Conservation (phyloP, 2,888 invertebrate genomes). For the Brachypterus glaber region DNA sequence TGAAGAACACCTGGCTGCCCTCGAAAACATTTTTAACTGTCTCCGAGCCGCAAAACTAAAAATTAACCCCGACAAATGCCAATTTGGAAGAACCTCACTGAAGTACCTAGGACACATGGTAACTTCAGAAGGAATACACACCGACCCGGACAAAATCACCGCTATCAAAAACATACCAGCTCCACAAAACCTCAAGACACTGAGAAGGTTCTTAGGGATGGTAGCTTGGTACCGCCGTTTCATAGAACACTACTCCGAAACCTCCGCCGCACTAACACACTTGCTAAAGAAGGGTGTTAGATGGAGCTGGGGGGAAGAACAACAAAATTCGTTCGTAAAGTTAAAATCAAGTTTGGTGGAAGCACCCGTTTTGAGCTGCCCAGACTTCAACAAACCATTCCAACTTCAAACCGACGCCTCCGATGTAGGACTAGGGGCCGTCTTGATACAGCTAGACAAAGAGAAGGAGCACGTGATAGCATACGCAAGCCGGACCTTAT, state of each 20-base stretch:
- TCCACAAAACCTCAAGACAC: too few species aligned
- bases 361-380: neutral
- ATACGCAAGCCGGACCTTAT: slow-evolving; percentile 12
- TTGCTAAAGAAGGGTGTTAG: neutral
- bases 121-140: neutral
- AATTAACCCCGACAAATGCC: slow-evolving; percentile 11
- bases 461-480: slow-evolving; percentile 10
- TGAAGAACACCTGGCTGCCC: slow-evolving; percentile 14
- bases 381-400: slow-evolving; percentile 1
- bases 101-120: slow-evolving; percentile 6
- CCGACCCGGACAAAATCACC: neutral
- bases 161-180: neutral
- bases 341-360: neutral
- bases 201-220: too few species aligned
- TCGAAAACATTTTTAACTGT: slow-evolving; percentile 9
- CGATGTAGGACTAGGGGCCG: slow-evolving; percentile 20
- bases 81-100: slow-evolving; percentile 17
- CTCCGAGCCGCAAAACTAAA: slow-evolving; percentile 13
- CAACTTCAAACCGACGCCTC: neutral
- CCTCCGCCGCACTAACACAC: neutral
- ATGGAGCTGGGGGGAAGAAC: neutral
- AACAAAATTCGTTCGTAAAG: neutral
- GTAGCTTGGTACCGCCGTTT: neutral
- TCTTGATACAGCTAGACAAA: slow-evolving; percentile 3
- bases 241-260: neutral